Percentiles rank a stretch among this genome's conserved stretches.
phyloP scores from a whole-genome alignment of 2,888 invertebrate genomes.

The Eubasilissa splendida region DNA sequence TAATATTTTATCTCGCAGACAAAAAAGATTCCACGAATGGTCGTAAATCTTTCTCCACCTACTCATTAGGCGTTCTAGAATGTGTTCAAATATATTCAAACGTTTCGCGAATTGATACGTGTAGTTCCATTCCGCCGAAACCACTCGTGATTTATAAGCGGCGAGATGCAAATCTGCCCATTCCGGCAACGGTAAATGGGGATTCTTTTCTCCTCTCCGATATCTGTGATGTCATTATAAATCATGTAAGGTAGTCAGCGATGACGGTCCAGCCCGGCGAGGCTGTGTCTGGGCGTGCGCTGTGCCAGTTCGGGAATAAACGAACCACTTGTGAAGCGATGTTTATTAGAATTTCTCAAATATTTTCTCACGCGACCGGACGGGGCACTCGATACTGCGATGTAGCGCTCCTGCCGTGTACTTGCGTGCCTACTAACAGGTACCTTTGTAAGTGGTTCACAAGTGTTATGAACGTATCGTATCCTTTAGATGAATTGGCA shows the following conservation, averaged over 20 bases:
- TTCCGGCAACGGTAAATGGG: conserved; percentile 30
- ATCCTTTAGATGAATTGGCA: too few species aligned
- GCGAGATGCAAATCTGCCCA: conserved; percentile 35
- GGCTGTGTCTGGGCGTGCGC: conserved; percentile 12
- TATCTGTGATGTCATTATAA: conserved; percentile 34
- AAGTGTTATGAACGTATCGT: too few species aligned
- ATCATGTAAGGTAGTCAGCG: conserved; percentile 13
- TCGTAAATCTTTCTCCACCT: conserved; percentile 24
- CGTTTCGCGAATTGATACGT: background rate
- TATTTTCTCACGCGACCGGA: background rate
- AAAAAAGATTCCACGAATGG: too few species aligned
- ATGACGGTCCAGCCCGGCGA: background rate
- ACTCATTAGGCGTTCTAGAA: conserved; percentile 7
- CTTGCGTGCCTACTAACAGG: too few species aligned
- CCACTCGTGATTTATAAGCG: conserved; percentile 19
- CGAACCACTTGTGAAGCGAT: conserved; percentile 6
- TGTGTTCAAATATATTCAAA: background rate
- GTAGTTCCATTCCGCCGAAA: conserved; percentile 10
- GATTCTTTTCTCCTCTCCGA: conserved; percentile 11
- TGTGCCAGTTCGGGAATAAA: background rate
- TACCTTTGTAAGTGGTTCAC: too few species aligned
- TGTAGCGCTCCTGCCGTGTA: too few species aligned
- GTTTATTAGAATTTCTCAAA: background rate
- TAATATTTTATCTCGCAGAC: too few species aligned
- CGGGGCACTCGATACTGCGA: too few species aligned